These are phyloP conservation scores for Lumbricus terrestris DNA, from an alignment of 2,888 invertebrate genomes.

Conservation along the genomic window DNA sequence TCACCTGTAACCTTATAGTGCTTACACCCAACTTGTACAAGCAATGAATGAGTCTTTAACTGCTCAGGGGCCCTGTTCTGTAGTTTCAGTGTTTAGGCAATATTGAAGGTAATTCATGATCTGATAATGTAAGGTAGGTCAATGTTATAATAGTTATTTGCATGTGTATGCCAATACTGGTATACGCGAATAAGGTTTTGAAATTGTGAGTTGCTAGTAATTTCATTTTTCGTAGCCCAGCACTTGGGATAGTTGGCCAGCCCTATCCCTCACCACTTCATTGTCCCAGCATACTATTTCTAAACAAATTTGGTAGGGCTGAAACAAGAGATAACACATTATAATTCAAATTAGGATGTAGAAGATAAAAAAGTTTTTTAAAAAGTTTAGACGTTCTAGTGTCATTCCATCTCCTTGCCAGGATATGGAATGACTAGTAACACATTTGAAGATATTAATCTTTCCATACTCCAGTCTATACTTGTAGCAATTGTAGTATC, in stretches of 20 bases:
- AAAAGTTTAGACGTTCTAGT: no score
- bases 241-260: not conserved
- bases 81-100: no score
- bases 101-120: no score
- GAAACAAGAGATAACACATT: not conserved
- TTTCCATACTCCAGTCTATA: not conserved
- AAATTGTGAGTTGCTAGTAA: not conserved
- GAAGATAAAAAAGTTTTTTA: not conserved
- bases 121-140: no score
- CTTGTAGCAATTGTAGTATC: not conserved
- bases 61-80: no score
- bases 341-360: not conserved
- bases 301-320: not conserved
- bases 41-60: no score
- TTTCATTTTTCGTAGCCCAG: not conserved
- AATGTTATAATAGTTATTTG: no score
- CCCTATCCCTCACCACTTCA: not conserved
- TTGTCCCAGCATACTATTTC: not conserved
- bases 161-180: no score
- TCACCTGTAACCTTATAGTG: no score
- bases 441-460: not conserved
- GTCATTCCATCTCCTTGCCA: no score
- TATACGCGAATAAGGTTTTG: no score
- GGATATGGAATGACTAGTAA: not conserved
- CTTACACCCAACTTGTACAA: no score